Evolutionary conservation across 2,888 invertebrate species (phyloP).

Genomic region (Timema podura): DNA sequence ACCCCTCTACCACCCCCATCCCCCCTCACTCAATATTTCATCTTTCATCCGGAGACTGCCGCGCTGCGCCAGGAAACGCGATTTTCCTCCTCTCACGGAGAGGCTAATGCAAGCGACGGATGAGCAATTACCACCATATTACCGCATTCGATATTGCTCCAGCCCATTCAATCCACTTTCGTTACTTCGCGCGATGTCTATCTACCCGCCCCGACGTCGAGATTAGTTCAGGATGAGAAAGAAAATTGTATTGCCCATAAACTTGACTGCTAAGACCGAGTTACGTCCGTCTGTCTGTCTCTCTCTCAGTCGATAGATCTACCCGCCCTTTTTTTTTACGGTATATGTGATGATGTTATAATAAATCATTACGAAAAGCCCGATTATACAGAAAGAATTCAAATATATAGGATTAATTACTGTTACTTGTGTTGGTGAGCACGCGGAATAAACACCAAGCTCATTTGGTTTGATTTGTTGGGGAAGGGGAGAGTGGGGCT

Average conservation of each 20-base stretch:
- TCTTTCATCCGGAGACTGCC: slow-evolving; percentile 25
- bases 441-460: too few relatives aligned
- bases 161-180: slow-evolving; percentile 22
- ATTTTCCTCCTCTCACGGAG: slow-evolving; percentile 21
- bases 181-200: slow-evolving; percentile 15
- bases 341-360: too few relatives aligned
- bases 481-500: too few relatives aligned
- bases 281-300: too few relatives aligned
- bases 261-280: not conserved
- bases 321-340: too few relatives aligned
- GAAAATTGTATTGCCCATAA: slow-evolving; percentile 34
- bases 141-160: slow-evolving; percentile 36
- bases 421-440: too few relatives aligned
- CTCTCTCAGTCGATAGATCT: too few relatives aligned
- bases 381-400: too few relatives aligned
- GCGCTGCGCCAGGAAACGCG: not conserved
- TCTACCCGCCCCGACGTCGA: slow-evolving; percentile 16
- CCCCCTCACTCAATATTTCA: slow-evolving; percentile 5
- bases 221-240: slow-evolving; percentile 34
- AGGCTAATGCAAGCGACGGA: slow-evolving; percentile 35
- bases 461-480: too few relatives aligned
- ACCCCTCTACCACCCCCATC: slow-evolving; percentile 8
- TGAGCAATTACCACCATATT: slow-evolving; percentile 30
- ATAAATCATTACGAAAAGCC: too few relatives aligned
- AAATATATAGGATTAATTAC: too few relatives aligned